Evolutionary conservation across 2,797 vertebrate species (phyloP).

Genomic region (Sebastes alutus): DNA sequence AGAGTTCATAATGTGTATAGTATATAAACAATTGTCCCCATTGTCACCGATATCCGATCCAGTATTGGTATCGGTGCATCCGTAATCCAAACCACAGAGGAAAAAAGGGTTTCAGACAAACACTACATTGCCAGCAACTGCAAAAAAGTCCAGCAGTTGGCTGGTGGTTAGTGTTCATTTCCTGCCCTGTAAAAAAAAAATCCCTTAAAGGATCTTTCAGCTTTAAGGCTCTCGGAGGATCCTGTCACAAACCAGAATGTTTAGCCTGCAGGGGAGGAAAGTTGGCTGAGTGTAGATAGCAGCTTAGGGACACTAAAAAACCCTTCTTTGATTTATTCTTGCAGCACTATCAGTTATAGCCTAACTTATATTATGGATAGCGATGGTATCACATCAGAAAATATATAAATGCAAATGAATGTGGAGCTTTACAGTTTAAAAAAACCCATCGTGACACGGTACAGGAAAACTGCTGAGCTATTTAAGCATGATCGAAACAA

Average conservation of each 20-base stretch:
- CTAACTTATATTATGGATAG: neutral
- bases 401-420: neutral
- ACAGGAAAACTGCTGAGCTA: constrained; percentile 16
- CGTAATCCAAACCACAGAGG: neutral
- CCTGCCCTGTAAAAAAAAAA: constrained; percentile 30
- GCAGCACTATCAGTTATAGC: neutral
- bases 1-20: too few relatives aligned
- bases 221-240: constrained; percentile 26
- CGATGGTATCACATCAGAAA: neutral
- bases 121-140: neutral
- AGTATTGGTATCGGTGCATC: too few relatives aligned
- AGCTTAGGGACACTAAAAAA: constrained; percentile 1
- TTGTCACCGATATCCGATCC: too few relatives aligned
- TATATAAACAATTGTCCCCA: too few relatives aligned
- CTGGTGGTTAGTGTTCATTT: constrained; percentile 33
- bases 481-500: constrained; percentile 1
- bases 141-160: constrained; percentile 6
- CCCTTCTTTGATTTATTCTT: neutral
- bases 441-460: neutral
- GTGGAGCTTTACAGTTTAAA: neutral
- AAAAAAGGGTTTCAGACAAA: neutral
- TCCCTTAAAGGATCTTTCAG: constrained; percentile 10
- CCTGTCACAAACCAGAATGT: constrained; percentile 36
- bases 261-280: constrained; percentile 37
- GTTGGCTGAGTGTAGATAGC: neutral